Conservation (phyloP, 2,797 vertebrate genomes). For the Hirundo rustica region DNA sequence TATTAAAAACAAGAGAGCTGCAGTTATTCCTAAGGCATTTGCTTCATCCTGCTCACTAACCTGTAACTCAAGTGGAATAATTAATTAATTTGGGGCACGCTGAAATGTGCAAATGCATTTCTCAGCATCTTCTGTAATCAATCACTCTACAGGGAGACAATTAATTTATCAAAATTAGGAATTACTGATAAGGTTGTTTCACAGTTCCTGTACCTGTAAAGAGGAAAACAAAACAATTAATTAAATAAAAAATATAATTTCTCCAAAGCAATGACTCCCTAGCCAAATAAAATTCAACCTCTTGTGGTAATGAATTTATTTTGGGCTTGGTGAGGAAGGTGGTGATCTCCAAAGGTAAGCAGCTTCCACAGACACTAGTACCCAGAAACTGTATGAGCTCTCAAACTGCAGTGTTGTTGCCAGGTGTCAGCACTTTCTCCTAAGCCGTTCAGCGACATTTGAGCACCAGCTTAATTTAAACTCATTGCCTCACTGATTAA, state of each 20-base stretch:
- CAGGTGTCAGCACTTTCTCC: background rate
- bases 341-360: background rate
- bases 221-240: background rate
- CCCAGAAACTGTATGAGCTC: background rate
- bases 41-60: background rate
- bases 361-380: background rate
- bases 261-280: background rate
- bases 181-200: background rate
- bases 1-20: background rate
- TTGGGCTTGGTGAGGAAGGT: background rate
- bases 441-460: background rate
- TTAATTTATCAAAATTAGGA: constrained; percentile 64
- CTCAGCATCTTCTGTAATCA: background rate
- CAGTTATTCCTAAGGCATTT: constrained; percentile 5
- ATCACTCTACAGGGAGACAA: background rate
- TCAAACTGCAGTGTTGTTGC: background rate
- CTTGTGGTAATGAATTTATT: background rate
- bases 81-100: constrained; percentile 42
- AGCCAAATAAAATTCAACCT: background rate
- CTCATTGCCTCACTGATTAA: background rate
- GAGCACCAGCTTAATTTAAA: background rate
- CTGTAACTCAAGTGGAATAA: constrained; percentile 7
- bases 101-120: background rate
- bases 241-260: background rate
- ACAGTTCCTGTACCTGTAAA: background rate